Percentiles rank a stretch among this genome's conserved stretches.
phyloP scores from a whole-genome alignment of 2,888 invertebrate genomes.

The Callyntrura sp. region DNA sequence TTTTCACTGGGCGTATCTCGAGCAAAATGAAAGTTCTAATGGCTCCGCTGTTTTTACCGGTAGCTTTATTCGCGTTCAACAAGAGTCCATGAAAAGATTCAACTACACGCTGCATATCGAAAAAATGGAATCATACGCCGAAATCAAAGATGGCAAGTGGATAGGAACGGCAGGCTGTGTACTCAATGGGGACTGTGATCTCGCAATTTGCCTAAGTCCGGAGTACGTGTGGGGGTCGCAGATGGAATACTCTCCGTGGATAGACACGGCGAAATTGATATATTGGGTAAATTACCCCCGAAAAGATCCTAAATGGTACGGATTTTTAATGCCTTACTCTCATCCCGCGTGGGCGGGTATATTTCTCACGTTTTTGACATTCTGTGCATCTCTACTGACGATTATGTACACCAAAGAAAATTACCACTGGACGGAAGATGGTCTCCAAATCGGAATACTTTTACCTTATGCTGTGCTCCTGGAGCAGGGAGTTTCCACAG shows the following conservation, averaged over 20 bases:
- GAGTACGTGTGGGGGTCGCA: constrained; percentile 57
- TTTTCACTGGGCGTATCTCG: constrained; percentile 66
- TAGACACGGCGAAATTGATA: constrained; percentile 57
- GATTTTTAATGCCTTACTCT: constrained; percentile 63
- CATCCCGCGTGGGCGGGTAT: constrained; percentile 48
- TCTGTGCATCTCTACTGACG: neutral
- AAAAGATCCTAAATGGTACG: constrained; percentile 73
- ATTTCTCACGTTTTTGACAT: neutral
- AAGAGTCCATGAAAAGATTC: constrained; percentile 60
- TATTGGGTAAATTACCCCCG: constrained; percentile 69
- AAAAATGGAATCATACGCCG: constrained; percentile 35
- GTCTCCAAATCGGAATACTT: constrained; percentile 43
- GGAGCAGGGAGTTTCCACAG: constrained; percentile 58
- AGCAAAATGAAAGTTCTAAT: constrained; percentile 6
- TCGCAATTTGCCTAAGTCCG: constrained; percentile 62
- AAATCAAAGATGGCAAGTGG: constrained; percentile 53
- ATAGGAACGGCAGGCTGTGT: constrained; percentile 59
- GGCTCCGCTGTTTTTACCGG: constrained; percentile 35
- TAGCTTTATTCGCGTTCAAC: constrained; percentile 54
- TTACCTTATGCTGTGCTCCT: constrained; percentile 65
- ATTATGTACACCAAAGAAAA: neutral
- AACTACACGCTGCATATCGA: constrained; percentile 69
- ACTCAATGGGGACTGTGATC: constrained; percentile 68
- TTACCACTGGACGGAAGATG: neutral
- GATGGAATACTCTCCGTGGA: constrained; percentile 58